A percentile compares a stretch with the other conserved stretches of the same genome.
Conservation (phyloP, 2,113 vertebrate species). For the Oryzias curvinotus region DNA sequence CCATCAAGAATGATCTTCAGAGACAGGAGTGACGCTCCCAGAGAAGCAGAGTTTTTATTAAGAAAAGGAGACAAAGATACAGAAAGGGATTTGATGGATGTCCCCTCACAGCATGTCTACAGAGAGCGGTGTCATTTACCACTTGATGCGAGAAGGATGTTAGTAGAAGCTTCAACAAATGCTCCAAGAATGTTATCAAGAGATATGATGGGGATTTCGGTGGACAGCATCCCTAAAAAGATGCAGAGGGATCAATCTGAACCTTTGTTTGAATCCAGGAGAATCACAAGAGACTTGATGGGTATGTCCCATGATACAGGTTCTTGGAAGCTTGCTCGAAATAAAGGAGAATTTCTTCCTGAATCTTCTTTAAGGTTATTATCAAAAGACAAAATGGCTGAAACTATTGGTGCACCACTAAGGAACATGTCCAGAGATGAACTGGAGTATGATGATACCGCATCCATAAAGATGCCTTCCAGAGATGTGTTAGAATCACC, state of each 20-base stretch:
- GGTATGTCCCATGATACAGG: slow-evolving; percentile 54
- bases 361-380: slow-evolving; percentile 44
- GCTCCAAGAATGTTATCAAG: slow-evolving; percentile 45
- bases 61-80: slow-evolving; percentile 48
- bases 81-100: slow-evolving; percentile 45
- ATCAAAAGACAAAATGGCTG: slow-evolving; percentile 46
- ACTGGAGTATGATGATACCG: slow-evolving; percentile 49
- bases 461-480: slow-evolving; percentile 36
- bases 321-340: slow-evolving; percentile 33
- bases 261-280: slow-evolving; percentile 38
- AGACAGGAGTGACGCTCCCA: slow-evolving; percentile 43
- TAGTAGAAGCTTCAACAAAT: slow-evolving; percentile 49
- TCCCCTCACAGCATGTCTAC: slow-evolving; percentile 40
- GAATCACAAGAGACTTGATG: slow-evolving; percentile 50
- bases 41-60: slow-evolving; percentile 38
- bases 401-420: slow-evolving; percentile 20
- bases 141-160: slow-evolving; percentile 53
- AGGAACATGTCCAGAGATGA: slow-evolving; percentile 69
- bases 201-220: slow-evolving; percentile 53
- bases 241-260: slow-evolving; percentile 53
- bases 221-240: slow-evolving; percentile 57
- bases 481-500: slow-evolving; percentile 53
- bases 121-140: slow-evolving; percentile 55
- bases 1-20: slow-evolving; percentile 42
- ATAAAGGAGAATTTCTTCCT: slow-evolving; percentile 45